These are phyloP conservation scores for Canis aureus DNA, from an alignment of 2,113 vertebrate species.

Conservation along the genomic window DNA sequence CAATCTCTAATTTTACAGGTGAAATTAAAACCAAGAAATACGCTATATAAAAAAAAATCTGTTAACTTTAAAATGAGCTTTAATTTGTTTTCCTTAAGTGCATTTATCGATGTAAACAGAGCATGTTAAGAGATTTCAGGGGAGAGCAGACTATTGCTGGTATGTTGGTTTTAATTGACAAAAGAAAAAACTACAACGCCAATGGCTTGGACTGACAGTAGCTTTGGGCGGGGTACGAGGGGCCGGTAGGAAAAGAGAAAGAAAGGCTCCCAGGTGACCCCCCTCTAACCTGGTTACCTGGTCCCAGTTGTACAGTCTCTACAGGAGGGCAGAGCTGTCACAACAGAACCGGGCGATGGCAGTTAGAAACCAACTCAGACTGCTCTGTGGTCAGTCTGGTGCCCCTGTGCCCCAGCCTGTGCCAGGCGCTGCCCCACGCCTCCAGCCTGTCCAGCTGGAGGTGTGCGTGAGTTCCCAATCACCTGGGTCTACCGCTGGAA, in stretches of 20 bases:
- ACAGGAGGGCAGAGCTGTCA: not conserved
- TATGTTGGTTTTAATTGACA: constrained; percentile 22
- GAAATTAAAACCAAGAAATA: not conserved
- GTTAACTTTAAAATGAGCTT: constrained; percentile 81
- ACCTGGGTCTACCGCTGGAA: not conserved
- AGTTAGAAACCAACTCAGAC: not conserved
- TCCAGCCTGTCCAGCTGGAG: fast-evolving
- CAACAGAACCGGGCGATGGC: not conserved
- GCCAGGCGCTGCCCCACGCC: fast-evolving
- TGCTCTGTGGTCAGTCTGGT: not conserved
- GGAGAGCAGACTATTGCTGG: constrained; percentile 70
- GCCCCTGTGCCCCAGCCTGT: not conserved
- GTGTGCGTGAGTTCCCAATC: fast-evolving
- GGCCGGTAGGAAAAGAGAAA: not conserved
- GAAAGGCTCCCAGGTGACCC: not conserved
- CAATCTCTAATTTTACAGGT: not conserved
- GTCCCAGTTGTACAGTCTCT: not conserved
- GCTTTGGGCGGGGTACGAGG: fast-evolving
- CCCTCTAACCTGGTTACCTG: not conserved
- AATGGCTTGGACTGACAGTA: constrained; percentile 42
- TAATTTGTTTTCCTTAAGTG: constrained; percentile 82
- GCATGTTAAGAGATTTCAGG: constrained; percentile 68
- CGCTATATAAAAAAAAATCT: not conserved
- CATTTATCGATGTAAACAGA: constrained; percentile 85
- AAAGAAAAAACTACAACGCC: not conserved